Base-by-base conservation (phyloP, 2,888 invertebrate species). In the Drosophila cyrtoloma region DNA sequence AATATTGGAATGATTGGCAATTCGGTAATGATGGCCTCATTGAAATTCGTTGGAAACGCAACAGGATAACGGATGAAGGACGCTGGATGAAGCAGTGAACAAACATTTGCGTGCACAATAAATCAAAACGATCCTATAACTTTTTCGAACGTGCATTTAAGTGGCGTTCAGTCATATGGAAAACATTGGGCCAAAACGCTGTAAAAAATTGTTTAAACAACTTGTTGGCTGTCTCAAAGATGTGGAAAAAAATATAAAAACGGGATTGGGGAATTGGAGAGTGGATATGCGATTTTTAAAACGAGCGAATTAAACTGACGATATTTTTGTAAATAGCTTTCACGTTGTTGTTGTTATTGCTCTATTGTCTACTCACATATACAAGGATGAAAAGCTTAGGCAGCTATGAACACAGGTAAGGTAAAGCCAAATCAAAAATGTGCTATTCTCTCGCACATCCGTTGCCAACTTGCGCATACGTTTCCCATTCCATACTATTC, bases 91-190 rank as follows among this genome's bases (percentile, higher is more conserved):
- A 53, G 42, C 63, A 52, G 65, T 77, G 70, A 79, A 42, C 62
- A 71, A 82, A 82, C 74, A 78, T 81, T 77, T 77, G 81, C 78
- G 52, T 81, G 72, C 68, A 66, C 75, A 71, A 80, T 82, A 82
- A 82, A 83, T 82, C 81, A 67, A 64, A 79, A 68, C 62, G 65
- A 75, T 75, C 68, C 77, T 71, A 84, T 82, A 81, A 75, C 77
- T 81, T 81, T 73, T 68, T 47, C 59, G 51, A 66, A 61, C 57
- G 39, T 39, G 44, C 69, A 30, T 79, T 82, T 82, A 80, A 78
- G 59, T 52, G 56, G 22, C 52, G 71, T 28, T 39, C 74, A 67
- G 51, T 63, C 74, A 71, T 56, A 70, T 68, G 79, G 71, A 79
- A 77, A 84, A 66, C 69, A 73, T 66, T 64, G 57, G n/a, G 30